Conservation (phyloP, 64 coral and sea anemone genomes). For the Pocillopora verrucosa region DNA sequence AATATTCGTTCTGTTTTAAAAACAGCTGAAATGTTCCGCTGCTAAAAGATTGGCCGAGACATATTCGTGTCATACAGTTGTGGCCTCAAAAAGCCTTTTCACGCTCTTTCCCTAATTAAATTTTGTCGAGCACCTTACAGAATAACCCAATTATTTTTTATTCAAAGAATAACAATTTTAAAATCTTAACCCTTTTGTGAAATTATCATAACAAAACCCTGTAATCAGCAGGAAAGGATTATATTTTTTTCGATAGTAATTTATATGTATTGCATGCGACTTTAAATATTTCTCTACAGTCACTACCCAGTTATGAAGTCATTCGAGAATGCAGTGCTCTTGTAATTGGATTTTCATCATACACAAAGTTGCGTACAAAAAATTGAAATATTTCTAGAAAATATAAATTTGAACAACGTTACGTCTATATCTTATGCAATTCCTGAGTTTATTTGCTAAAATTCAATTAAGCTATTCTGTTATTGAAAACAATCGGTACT, state of each 20-base stretch:
- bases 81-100: neutral
- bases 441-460: too few relatives aligned
- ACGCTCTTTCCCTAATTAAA: neutral
- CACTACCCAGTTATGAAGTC: neutral
- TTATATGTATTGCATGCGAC: neutral
- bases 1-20: too few relatives aligned
- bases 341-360: neutral
- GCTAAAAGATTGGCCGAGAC: neutral
- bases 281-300: too few relatives aligned
- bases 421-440: neutral
- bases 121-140: neutral
- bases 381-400: neutral
- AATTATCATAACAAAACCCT: constrained; percentile 3
- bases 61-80: neutral
- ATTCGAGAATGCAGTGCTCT: neutral
- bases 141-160: neutral
- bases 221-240: neutral
- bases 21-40: neutral
- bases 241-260: neutral
- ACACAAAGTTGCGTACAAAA: neutral
- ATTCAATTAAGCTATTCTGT: neutral
- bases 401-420: neutral
- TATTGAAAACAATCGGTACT: neutral
- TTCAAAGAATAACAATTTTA: neutral
- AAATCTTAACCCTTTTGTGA: neutral